A percentile compares a stretch with the other conserved stretches of the same genome.
phyloP scores from a whole-genome alignment of 2,113 vertebrate species.

The Anser cygnoides region DNA sequence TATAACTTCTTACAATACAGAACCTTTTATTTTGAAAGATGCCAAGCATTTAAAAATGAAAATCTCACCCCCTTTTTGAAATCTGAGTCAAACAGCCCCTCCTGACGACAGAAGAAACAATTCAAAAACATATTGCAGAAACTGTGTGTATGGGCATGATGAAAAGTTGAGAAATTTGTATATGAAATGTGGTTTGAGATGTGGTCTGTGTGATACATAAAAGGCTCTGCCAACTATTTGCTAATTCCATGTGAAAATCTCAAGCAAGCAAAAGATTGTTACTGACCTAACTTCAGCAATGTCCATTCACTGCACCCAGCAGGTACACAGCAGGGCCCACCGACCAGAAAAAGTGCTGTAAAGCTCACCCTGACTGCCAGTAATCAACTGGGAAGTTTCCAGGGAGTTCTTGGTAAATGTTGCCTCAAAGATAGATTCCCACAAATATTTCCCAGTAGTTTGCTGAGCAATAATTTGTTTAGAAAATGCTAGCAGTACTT shows the following conservation, averaged over 20 bases:
- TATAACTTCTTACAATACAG: background rate
- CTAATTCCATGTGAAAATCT: background rate
- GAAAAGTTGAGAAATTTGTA: background rate
- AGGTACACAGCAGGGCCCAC: background rate
- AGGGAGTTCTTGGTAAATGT: background rate
- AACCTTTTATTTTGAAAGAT: constrained; percentile 21
- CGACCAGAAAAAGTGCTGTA: background rate
- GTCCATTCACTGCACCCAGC: background rate
- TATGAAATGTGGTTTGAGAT: background rate
- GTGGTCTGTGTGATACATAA: background rate
- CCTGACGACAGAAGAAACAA: background rate
- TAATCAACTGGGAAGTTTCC: background rate
- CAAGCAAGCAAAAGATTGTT: background rate
- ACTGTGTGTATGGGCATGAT: background rate
- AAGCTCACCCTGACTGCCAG: background rate
- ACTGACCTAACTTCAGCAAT: background rate
- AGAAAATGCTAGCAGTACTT: background rate
- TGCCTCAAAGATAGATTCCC: background rate
- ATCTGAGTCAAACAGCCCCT: background rate
- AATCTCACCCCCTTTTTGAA: background rate
- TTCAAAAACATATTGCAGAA: background rate
- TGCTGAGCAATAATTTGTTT: background rate
- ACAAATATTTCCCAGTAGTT: background rate
- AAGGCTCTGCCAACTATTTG: background rate
- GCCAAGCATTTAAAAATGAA: background rate